Conservation (phyloP, 1,140 invertebrate genomes). For the Bombyx mandarina region DNA sequence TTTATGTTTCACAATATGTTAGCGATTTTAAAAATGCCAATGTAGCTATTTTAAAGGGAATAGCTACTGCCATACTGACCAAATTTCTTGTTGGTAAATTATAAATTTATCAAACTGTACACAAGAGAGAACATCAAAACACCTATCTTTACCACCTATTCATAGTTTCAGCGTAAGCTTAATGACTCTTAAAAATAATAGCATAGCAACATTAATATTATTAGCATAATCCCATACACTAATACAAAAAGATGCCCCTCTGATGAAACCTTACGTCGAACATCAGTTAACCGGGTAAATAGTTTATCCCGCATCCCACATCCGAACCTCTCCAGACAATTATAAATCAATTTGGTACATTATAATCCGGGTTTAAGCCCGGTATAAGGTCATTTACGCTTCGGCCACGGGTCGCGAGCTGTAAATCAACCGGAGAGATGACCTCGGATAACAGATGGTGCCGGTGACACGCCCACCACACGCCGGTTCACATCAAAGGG, state of each 20-base stretch:
- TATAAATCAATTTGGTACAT: constrained; percentile 7
- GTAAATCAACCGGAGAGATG: constrained; percentile 1
- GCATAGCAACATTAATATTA: not conserved
- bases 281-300: not conserved
- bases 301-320: not conserved
- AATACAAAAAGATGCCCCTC: not conserved
- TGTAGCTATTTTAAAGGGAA: no score
- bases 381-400: not conserved
- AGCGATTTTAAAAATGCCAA: no score
- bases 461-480: not conserved
- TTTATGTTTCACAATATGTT: no score
- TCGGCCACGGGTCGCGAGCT: not conserved
- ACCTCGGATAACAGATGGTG: constrained; percentile 2
- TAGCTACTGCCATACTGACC: no score
- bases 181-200: not conserved
- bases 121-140: no score
- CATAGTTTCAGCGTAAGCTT: not conserved
- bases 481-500: no score
- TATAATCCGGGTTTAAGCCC: constrained; percentile 3
- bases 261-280: not conserved
- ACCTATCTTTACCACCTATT: not conserved
- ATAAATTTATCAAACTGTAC: no score
- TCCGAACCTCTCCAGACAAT: constrained; percentile 3
- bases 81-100: no score
- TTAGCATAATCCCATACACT: not conserved